Percentiles rank a stretch among this genome's conserved stretches.
These are phyloP conservation scores for Idaea biselata DNA, from an alignment of 2,888 invertebrate species.

Conservation along the genomic window DNA sequence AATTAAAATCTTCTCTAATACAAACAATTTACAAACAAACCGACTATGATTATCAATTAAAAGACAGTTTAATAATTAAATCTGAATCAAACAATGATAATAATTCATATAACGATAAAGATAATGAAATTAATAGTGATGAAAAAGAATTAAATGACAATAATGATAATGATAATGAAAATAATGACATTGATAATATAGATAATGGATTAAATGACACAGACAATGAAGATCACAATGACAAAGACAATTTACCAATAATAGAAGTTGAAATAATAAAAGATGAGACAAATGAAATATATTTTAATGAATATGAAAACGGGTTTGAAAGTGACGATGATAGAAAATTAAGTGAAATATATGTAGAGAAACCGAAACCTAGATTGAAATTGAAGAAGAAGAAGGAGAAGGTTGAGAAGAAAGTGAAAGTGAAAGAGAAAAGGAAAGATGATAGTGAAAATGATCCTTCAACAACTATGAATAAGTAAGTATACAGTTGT, in stretches of 20 bases:
- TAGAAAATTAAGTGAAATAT: constrained; percentile 52
- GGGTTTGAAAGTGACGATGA: constrained; percentile 54
- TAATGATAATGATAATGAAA: constrained; percentile 8
- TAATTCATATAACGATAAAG: constrained; percentile 9
- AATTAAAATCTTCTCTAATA: constrained; percentile 40
- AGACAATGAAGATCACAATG: constrained; percentile 6
- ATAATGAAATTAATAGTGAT: background rate
- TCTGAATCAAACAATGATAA: constrained; percentile 21
- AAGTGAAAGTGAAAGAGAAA: constrained; percentile 26
- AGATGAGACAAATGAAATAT: constrained; percentile 54
- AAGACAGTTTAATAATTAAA: constrained; percentile 37
- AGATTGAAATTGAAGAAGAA: constrained; percentile 34
- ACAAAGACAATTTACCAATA: constrained; percentile 19
- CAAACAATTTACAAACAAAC: constrained; percentile 41
- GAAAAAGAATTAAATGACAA: background rate
- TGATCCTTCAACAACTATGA: constrained; percentile 43
- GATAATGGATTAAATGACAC: constrained; percentile 3
- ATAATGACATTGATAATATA: constrained; percentile 3
- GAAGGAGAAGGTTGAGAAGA: constrained; percentile 31
- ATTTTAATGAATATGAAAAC: constrained; percentile 49
- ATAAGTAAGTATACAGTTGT: constrained; percentile 54
- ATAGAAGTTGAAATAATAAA: constrained; percentile 45
- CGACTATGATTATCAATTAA: constrained; percentile 40
- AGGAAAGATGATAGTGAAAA: constrained; percentile 35
- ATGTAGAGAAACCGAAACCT: constrained; percentile 34